Conservation (phyloP, 1,140 invertebrate species). For the Ptiloglossa arizonensis region DNA sequence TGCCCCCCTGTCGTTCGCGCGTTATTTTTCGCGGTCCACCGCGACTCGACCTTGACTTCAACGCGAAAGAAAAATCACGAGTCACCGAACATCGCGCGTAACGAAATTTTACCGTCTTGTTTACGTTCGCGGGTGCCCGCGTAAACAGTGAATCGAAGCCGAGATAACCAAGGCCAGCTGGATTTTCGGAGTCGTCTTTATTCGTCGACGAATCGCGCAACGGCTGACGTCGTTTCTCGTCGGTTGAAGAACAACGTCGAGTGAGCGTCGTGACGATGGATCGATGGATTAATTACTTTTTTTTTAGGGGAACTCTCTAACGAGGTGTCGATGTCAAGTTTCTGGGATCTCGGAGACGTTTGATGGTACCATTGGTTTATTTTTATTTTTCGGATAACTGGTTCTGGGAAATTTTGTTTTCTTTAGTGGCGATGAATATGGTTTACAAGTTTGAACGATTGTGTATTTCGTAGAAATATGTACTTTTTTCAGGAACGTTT, state of each 20-base stretch:
- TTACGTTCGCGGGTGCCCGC: not conserved
- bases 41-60: slow-evolving; percentile 43
- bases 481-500: no score
- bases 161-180: slow-evolving; percentile 14
- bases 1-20: no score
- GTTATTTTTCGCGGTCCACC: slow-evolving; percentile 17
- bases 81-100: slow-evolving; percentile 11
- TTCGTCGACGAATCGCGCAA: not conserved
- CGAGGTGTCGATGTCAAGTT: not conserved
- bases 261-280: not conserved
- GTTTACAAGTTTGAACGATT: no score
- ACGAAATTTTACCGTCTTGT: slow-evolving; percentile 13
- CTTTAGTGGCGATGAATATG: no score
- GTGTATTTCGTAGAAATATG: no score
- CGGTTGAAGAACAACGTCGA: slow-evolving; percentile 17
- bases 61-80: slow-evolving; percentile 26
- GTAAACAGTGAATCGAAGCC: slow-evolving; percentile 28
- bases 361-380: not conserved
- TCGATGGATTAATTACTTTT: slow-evolving; percentile 29
- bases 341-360: not conserved
- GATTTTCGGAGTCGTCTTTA: slow-evolving; percentile 11
- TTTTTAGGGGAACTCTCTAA: not conserved
- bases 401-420: no score
- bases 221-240: not conserved
- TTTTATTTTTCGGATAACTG: no score